phyloP scores from a whole-genome alignment of 2,888 invertebrate genomes.

The Amphipoea oculea region DNA sequence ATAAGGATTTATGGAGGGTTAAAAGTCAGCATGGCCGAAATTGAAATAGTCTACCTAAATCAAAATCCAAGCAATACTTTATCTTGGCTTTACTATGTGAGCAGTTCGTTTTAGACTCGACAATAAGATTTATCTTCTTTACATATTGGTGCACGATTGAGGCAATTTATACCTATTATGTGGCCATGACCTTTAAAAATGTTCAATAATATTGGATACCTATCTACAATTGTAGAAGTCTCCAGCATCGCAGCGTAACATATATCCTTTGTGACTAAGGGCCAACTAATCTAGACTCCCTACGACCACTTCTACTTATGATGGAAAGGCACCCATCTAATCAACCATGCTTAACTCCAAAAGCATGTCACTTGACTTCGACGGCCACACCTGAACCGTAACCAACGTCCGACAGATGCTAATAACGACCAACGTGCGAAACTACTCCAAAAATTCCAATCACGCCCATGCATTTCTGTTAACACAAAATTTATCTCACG shows the following conservation, averaged over 20 bases:
- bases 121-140: conserved; percentile 45
- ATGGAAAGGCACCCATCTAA: not conserved
- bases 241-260: not conserved
- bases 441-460: conserved; percentile 23
- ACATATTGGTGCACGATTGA: conserved; percentile 26
- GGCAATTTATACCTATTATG: conserved; percentile 24
- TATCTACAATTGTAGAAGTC: not conserved
- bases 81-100: conserved; percentile 49
- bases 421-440: not conserved
- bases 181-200: not conserved
- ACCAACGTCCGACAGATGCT: not conserved
- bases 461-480: conserved; percentile 35
- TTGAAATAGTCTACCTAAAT: conserved; percentile 55
- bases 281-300: not conserved
- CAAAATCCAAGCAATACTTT: conserved; percentile 53
- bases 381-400: not conserved
- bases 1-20: conserved; percentile 49
- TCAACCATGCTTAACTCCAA: not conserved
- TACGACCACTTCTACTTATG: not conserved
- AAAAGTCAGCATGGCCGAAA: conserved; percentile 45
- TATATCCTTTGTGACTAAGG: no score
- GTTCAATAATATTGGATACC: not conserved
- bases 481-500: conserved; percentile 37
- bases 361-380: not conserved
- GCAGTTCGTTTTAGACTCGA: conserved; percentile 40